Evolutionary conservation across 1,140 invertebrate species (phyloP).

Genomic region (Heliconius himera): DNA sequence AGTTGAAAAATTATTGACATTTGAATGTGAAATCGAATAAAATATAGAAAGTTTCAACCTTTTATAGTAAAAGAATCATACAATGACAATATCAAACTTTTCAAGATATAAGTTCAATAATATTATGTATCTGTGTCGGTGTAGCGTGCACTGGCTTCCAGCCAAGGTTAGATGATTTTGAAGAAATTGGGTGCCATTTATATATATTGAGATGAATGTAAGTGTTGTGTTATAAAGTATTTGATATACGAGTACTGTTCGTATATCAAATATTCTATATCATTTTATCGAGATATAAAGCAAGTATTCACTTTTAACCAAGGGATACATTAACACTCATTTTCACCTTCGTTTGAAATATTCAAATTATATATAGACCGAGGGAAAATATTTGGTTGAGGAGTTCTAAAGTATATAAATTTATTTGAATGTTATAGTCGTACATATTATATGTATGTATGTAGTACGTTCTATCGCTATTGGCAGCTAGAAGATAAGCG

Average conservation of each 20-base stretch:
- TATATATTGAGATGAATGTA: conserved; percentile 11
- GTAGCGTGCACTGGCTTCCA: conserved; percentile 16
- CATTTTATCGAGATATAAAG: too few species aligned
- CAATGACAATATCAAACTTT: conserved; percentile 2
- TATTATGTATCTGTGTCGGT: conserved; percentile 10
- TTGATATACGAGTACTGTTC: neutral
- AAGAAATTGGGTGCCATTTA: conserved; percentile 16
- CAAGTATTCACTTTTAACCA: too few species aligned
- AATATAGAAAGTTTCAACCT: neutral
- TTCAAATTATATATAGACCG: too few species aligned
- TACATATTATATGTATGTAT: too few species aligned
- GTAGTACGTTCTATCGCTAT: too few species aligned
- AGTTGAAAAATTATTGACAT: neutral
- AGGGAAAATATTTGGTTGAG: too few species aligned
- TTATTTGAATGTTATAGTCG: too few species aligned
- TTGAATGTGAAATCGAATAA: neutral
- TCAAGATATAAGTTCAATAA: conserved; percentile 14
- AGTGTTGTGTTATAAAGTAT: neutral
- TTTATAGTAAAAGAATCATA: neutral
- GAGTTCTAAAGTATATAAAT: too few species aligned
- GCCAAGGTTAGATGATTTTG: conserved; percentile 22
- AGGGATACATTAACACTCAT: too few species aligned
- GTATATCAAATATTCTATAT: neutral
- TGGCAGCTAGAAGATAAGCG: too few species aligned
- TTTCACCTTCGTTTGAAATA: too few species aligned